Percentiles rank a stretch among this genome's conserved stretches.
Evolutionary conservation across 1,140 invertebrate genomes (phyloP).

Genomic region (Papilio polytes): DNA sequence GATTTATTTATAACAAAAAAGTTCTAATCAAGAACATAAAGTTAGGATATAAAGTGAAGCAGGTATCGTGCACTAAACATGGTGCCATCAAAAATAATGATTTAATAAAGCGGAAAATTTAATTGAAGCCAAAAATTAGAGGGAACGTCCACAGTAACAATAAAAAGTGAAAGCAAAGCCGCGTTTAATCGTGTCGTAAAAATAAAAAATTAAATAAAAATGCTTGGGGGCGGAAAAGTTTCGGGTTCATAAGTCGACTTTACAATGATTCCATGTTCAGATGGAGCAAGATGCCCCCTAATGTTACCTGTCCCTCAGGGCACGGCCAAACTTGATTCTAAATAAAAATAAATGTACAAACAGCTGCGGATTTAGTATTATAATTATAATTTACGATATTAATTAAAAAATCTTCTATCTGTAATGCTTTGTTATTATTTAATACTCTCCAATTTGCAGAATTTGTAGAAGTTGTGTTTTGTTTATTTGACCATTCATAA

Average conservation of each 20-base stretch:
- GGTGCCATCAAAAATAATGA: slow-evolving; percentile 76
- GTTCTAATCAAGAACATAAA: slow-evolving; percentile 48
- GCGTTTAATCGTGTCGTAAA: slow-evolving; percentile 82
- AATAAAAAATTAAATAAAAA: slow-evolving; percentile 84
- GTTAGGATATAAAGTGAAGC: slow-evolving; percentile 38
- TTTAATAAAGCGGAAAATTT: slow-evolving; percentile 78
- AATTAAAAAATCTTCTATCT: slow-evolving; percentile 14
- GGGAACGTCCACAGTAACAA: slow-evolving; percentile 81
- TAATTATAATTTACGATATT: slow-evolving; percentile 32
- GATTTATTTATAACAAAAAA: slow-evolving; percentile 37
- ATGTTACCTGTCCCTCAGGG: slow-evolving; percentile 73
- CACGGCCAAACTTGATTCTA: slow-evolving; percentile 41
- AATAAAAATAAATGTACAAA: slow-evolving; percentile 32
- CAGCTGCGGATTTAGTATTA: slow-evolving; percentile 19
- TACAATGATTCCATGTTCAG: slow-evolving; percentile 77
- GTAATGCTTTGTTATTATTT: background rate
- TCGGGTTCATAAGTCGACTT: slow-evolving; percentile 69
- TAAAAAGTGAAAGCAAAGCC: slow-evolving; percentile 82
- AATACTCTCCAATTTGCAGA: background rate
- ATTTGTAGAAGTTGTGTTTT: background rate
- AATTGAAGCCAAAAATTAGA: slow-evolving; percentile 82
- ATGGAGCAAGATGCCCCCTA: slow-evolving; percentile 67
- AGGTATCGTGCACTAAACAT: slow-evolving; percentile 44
- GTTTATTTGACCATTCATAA: background rate
- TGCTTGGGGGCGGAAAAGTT: slow-evolving; percentile 78